Evolutionary conservation across 1,140 invertebrate genomes (phyloP), one percentile per base, ranked within the genome.

Genomic region (Drosophila ironensis): DNA sequence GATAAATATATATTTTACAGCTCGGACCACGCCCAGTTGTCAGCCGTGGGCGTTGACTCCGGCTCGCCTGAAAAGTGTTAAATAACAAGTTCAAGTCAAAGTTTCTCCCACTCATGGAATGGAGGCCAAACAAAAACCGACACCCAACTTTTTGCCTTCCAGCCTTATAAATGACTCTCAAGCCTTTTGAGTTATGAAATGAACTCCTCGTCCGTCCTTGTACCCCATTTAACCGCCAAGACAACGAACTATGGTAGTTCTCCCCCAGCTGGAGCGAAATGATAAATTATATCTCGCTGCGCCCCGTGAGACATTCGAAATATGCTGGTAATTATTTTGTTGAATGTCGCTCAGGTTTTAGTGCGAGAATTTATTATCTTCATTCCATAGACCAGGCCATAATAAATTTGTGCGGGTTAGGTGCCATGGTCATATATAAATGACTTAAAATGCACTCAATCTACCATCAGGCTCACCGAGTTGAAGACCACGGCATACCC

Each of bases 271-370:
- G 44, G 14, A 19, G 25, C 27, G 14, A 46, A 27, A 61, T 81
- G 76, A 80, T 71, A 80, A 80, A 80, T 56, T 80, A 52, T 56
- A 46, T 20, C 48, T 42, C 12, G 42, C 25, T 40, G 47, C 48
- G 30, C 25, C 71, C 51, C 48, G 66, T 52, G 60, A 72, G 61
- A 70, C 73, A 77, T 73, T 84, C 78, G 69, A 82, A 82, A 82
- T 82, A 82, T 82, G 77, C 77, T 82, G 77, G 77, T 84, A 82
- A 82, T 82, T 82, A 82, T 82, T 82, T 82, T 77, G 77, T 73
- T 82, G 61, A 72, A 77, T 82, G 78, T 81, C 77, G 64, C 63
- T 56, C 57, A 82, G 78, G 78, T 84, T 77, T 84, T 73, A 82
- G 52, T 64, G 28, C 22, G 59, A 48, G 54, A 77, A 82, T 82